phyloP scores from a whole-genome alignment of 35 echinoderm and acorn worm species.

The Acanthaster planci region DNA sequence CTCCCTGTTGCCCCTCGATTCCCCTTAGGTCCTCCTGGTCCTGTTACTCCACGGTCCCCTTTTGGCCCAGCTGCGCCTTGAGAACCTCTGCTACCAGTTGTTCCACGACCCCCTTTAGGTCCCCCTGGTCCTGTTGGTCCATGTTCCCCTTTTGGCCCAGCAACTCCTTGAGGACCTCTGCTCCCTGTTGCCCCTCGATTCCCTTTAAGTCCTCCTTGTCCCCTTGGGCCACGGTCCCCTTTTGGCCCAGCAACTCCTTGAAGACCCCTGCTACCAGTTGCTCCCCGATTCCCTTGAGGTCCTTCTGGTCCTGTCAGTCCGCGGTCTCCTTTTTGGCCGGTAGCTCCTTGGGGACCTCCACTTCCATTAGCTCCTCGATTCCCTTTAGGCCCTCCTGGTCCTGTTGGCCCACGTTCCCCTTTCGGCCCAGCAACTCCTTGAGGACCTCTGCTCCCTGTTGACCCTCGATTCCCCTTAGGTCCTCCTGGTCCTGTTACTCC shows the following conservation, averaged over 20 bases:
- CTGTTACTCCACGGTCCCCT: neutral
- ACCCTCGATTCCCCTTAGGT: too few relatives aligned
- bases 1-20: neutral
- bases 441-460: too few relatives aligned
- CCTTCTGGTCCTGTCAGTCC: constrained; percentile 15
- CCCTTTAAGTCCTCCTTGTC: neutral
- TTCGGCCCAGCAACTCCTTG: too few relatives aligned
- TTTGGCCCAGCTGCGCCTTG: neutral
- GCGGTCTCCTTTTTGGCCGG: neutral
- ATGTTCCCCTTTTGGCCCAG: neutral
- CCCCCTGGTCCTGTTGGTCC: neutral
- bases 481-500: too few relatives aligned
- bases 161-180: neutral
- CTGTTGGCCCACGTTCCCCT: neutral
- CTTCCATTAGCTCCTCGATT: neutral
- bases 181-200: neutral
- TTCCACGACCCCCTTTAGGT: neutral
- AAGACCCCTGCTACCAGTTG: neutral
- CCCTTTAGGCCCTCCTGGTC: constrained; percentile 30
- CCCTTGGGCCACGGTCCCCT: neutral
- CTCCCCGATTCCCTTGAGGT: neutral
- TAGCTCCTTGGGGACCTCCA: neutral
- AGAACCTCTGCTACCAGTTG: neutral
- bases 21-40: neutral
- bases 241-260: neutral